These are phyloP conservation scores for Pandemis heparana DNA, from an alignment of 2,888 invertebrate genomes.

Conservation along the genomic window DNA sequence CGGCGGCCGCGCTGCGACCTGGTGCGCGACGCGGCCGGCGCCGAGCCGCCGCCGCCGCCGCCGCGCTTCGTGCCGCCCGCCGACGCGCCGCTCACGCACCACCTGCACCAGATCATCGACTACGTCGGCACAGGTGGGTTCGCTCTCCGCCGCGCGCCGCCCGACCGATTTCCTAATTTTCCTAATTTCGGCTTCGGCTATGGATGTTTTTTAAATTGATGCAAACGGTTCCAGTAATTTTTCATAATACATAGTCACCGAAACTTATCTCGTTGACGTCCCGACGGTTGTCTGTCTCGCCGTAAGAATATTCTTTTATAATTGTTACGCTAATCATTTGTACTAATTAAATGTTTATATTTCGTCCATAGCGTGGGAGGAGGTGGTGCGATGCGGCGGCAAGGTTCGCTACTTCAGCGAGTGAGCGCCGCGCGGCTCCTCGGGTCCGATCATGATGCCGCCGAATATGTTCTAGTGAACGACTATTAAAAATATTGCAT, in stretches of 20 bases:
- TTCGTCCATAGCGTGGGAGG: conserved; percentile 90
- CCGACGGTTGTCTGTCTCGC: no score
- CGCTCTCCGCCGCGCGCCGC: background rate
- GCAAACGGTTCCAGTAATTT: no score
- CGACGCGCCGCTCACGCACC: conserved; percentile 52
- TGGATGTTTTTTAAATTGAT: no score
- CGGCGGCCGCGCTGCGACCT: conserved; percentile 65
- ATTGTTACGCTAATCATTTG: no score
- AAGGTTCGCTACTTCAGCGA: conserved; percentile 81
- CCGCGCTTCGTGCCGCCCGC: conserved; percentile 66
- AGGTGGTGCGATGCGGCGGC: conserved; percentile 85
- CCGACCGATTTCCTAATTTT: no score
- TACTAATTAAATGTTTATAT: conserved; percentile 21
- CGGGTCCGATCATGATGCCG: background rate
- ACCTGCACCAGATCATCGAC: conserved; percentile 69
- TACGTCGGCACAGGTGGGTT: conserved; percentile 71
- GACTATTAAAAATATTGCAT: conserved; percentile 10
- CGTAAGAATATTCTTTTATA: no score
- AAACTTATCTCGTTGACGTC: no score
- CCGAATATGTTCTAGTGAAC: background rate
- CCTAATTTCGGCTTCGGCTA: no score
- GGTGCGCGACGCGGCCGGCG: conserved; percentile 57
- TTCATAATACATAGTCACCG: no score
- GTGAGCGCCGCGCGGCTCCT: conserved; percentile 49
- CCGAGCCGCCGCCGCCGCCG: conserved; percentile 41